Evolutionary conservation across 2,113 vertebrate genomes (phyloP).

Genomic region (Epinephelus cyanopodus): DNA sequence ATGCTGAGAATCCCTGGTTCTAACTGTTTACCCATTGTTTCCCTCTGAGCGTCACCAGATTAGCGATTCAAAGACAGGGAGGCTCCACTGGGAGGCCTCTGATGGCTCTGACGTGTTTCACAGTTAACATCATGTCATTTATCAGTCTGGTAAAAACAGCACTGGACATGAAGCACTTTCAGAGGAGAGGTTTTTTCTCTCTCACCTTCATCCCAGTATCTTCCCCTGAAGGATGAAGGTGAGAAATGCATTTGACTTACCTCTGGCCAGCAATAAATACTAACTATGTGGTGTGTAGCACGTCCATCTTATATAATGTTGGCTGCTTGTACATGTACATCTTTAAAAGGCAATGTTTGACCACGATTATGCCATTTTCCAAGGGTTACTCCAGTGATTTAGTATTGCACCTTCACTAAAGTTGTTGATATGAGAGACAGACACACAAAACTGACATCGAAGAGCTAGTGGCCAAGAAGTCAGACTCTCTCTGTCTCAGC

Average conservation of each 20-base stretch:
- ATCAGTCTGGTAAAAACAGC: not conserved
- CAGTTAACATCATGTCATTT: slow-evolving; percentile 22
- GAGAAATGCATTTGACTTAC: no score
- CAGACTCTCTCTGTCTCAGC: no score
- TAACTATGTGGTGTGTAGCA: no score
- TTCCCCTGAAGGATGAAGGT: not conserved
- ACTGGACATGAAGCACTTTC: not conserved
- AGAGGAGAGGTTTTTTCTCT: not conserved
- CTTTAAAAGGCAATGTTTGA: not conserved
- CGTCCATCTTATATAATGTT: not conserved
- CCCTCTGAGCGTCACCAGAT: slow-evolving; percentile 43
- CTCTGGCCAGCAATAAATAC: no score
- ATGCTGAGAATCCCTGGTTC: slow-evolving; percentile 10
- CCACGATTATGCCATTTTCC: not conserved
- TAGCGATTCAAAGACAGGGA: slow-evolving; percentile 30
- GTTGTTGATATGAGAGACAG: no score
- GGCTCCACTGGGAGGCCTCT: slow-evolving; percentile 4
- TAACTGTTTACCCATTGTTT: slow-evolving; percentile 32
- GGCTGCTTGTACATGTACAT: not conserved
- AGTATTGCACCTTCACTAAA: not conserved
- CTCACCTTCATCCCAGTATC: not conserved
- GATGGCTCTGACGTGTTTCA: not conserved
- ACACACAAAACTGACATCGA: no score
- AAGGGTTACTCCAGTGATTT: not conserved
- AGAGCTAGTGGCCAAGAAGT: no score